These are phyloP conservation scores for Teleiodes luculella DNA, from an alignment of 2,888 invertebrate species.

Conservation along the genomic window DNA sequence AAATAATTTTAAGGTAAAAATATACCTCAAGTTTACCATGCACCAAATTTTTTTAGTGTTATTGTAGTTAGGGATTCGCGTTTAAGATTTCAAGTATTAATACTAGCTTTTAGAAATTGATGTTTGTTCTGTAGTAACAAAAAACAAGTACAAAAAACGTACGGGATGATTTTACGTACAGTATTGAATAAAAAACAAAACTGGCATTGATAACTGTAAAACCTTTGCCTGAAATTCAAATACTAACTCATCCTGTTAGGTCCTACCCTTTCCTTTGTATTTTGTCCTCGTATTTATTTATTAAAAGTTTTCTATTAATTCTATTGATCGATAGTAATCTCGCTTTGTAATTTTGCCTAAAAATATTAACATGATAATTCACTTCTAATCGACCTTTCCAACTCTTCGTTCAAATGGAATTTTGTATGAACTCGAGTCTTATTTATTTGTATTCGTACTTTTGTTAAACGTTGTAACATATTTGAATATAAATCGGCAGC, in stretches of 20 bases:
- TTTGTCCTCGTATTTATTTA: conserved; percentile 67
- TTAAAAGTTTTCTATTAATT: conserved; percentile 56
- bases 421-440: conserved; percentile 41
- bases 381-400: conserved; percentile 4
- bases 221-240: conserved; percentile 25
- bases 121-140: conserved; percentile 37
- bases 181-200: conserved; percentile 23
- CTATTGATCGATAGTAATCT: conserved; percentile 37
- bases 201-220: conserved; percentile 27
- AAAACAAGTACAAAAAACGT: conserved; percentile 27
- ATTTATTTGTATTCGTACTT: conserved; percentile 54
- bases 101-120: conserved; percentile 38
- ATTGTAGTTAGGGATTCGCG: conserved; percentile 42
- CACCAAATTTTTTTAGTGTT: conserved; percentile 70
- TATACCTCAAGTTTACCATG: conserved; percentile 77
- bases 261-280: conserved; percentile 62
- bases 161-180: conserved; percentile 23
- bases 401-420: conserved; percentile 46
- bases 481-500: conserved; percentile 69
- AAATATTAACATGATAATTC: conserved; percentile 40
- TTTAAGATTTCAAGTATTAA: conserved; percentile 60
- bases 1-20: conserved; percentile 39
- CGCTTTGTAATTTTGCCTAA: conserved; percentile 71
- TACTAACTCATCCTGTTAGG: conserved; percentile 52
- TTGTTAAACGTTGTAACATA: conserved; percentile 57